A percentile compares a stretch with the other conserved stretches of the same genome.
phyloP scores from a whole-genome alignment of 2,888 invertebrate genomes.

The Hermaeophaga mercurialis region DNA sequence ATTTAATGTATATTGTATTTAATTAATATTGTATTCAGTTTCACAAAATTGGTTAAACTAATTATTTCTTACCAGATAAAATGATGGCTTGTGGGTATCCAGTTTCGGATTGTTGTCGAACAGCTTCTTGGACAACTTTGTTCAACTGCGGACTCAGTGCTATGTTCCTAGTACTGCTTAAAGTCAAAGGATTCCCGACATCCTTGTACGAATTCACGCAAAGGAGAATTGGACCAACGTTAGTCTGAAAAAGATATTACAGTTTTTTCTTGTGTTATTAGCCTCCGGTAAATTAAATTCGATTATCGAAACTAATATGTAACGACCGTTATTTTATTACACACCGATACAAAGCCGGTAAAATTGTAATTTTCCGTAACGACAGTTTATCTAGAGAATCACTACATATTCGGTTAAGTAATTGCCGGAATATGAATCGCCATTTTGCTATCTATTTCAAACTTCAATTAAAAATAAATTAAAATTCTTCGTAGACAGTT shows the following conservation, averaged over 20 bases:
- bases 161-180: slow-evolving; percentile 74
- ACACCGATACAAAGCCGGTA: neutral
- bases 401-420: slow-evolving; percentile 1
- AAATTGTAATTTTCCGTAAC: neutral
- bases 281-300: neutral
- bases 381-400: slow-evolving; percentile 1
- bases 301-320: neutral
- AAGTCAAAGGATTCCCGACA: slow-evolving; percentile 84
- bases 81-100: slow-evolving; percentile 96
- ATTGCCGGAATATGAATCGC: neutral
- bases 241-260: slow-evolving; percentile 70
- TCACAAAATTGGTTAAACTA: no score
- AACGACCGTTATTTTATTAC: neutral
- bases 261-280: neutral
- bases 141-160: slow-evolving; percentile 80
- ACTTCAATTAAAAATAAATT: slow-evolving; percentile 19
- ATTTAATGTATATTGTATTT: no score
- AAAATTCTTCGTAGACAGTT: slow-evolving; percentile 15
- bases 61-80: slow-evolving; percentile 72
- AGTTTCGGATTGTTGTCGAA: slow-evolving; percentile 91
- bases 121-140: slow-evolving; percentile 88
- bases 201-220: slow-evolving; percentile 90
- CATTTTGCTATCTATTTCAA: slow-evolving; percentile 9
- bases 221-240: slow-evolving; percentile 88
- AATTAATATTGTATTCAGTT: no score